Base-by-base conservation (phyloP, 2,797 vertebrate species). In the Craterocephalus amniculus region DNA sequence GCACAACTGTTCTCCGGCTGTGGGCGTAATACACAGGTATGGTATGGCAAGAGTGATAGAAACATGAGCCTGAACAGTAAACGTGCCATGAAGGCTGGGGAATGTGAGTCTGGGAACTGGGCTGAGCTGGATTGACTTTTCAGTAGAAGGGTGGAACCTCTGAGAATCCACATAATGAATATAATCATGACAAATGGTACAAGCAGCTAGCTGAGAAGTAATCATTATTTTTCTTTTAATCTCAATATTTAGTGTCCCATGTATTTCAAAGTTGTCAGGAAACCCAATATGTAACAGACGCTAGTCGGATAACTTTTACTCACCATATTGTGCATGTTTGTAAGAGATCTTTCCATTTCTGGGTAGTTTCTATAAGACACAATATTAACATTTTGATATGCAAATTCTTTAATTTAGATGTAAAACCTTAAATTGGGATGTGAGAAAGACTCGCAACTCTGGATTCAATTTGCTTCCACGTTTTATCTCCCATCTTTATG, bases 21-120 rank as follows among this genome's bases (percentile, higher is more conserved):
- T 32, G 72, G 76, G 31, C 2, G 57, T 66, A 64, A 81, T 72
- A 83, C 76, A 81, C 87, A 90, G 88, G 90, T 90, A 89, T 82
- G 87, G 87, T 83, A 89, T 89, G 76, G 79, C 68, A 80, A 63
- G 84, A 78, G 70, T 83, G 85, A 89, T 81, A 65, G 89, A 87
- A 92, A 93, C 87, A 82, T 55, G 88, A 93, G 78, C 76, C 75
- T 14, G 68, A 56, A 81, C 77, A 74, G 61, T 88, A 87, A 92
- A 93, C 76, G 76, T 82, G 86, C 78, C 85, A 84, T 81, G 74
- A 85, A 87, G 81, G 58, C 76, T 58, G 55, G 67, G 78, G 88
- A 89, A 91, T 92, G 83, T 72, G 69, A 77, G 69, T 60, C 43
- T 1, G 8, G 77, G 73, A 51, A 67, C 80, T 60, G 67, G 49